phyloP scores from a whole-genome alignment of 2,113 vertebrate species.

The Procavia capensis region DNA sequence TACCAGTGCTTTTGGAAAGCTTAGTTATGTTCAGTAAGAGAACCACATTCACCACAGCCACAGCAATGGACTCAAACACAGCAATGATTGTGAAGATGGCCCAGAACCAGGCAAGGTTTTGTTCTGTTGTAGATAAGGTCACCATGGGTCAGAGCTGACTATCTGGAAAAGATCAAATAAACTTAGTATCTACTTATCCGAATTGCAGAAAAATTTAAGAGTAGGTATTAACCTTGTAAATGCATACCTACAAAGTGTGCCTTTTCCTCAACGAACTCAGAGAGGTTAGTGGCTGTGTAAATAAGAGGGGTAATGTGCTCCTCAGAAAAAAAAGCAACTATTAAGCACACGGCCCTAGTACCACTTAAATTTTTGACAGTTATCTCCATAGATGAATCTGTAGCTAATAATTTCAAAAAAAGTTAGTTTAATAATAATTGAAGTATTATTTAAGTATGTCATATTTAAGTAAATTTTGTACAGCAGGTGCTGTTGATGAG shows the following conservation, averaged over 20 bases:
- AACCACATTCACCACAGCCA: not conserved
- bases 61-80: not conserved
- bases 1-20: constrained; percentile 43
- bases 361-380: constrained; percentile 31
- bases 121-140: not conserved
- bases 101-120: too few relatives aligned
- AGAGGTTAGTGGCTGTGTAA: not conserved
- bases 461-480: constrained; percentile 42
- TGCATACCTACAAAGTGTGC: not conserved
- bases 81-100: not conserved
- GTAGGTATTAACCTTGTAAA: constrained; percentile 42
- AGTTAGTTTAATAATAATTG: constrained; percentile 22
- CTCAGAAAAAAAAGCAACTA: constrained; percentile 29
- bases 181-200: not conserved
- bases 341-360: not conserved
- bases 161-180: not conserved
- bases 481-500: not conserved
- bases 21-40: not conserved
- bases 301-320: not conserved
- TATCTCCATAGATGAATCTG: not conserved
- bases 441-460: constrained; percentile 38
- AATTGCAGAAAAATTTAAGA: constrained; percentile 51
- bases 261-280: constrained; percentile 9
- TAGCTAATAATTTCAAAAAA: constrained; percentile 42
- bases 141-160: not conserved